phyloP scores from a whole-genome alignment of 2,888 invertebrate species.

The Cephus rjabovi region DNA sequence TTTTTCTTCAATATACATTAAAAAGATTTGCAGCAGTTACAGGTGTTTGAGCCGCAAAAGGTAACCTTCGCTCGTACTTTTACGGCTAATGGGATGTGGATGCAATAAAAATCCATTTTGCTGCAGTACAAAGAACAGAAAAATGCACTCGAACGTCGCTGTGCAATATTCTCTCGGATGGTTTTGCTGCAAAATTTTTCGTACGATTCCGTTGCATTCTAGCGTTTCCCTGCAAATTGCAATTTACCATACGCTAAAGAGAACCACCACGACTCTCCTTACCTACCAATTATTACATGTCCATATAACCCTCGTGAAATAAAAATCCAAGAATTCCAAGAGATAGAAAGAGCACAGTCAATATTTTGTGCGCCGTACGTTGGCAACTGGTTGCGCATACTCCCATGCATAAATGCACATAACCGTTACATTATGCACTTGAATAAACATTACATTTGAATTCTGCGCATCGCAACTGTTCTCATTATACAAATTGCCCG shows the following conservation, averaged over 20 bases:
- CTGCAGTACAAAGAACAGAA: background rate
- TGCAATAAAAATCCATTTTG: background rate
- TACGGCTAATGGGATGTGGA: conserved; percentile 18
- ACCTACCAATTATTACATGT: background rate
- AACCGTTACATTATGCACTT: background rate
- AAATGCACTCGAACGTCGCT: background rate
- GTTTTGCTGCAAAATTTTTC: background rate
- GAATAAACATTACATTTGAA: background rate
- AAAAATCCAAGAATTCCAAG: background rate
- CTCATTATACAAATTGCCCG: background rate
- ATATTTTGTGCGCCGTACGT: background rate
- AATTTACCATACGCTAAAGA: background rate
- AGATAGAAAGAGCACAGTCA: background rate
- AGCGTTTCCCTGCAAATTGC: background rate
- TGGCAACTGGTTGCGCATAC: background rate
- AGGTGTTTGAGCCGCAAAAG: conserved; percentile 20
- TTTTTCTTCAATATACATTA: conserved; percentile 14
- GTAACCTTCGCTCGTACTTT: conserved; percentile 26
- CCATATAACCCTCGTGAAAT: background rate
- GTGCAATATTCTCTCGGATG: background rate
- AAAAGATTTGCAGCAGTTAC: conserved; percentile 7
- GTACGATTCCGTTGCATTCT: background rate
- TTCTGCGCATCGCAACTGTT: background rate
- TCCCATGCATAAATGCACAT: background rate
- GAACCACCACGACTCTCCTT: background rate